Evolutionary conservation across 2,113 vertebrate species (phyloP).

Genomic region (Malurus alboscapulatus): DNA sequence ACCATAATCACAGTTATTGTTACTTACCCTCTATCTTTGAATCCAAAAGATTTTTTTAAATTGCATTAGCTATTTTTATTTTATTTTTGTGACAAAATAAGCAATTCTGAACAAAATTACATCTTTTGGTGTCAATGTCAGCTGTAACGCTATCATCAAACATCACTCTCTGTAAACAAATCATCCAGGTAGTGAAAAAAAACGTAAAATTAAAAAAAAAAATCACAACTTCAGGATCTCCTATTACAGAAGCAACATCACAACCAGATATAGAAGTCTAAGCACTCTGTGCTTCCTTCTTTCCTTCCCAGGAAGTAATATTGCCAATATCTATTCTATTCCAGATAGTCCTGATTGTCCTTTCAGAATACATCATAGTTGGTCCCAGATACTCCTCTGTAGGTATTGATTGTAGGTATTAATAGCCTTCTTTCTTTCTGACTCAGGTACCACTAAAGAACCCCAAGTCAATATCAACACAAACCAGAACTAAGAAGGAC

Average conservation of each 20-base stretch:
- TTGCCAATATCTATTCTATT: background rate
- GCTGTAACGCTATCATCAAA: background rate
- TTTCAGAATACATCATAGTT: background rate
- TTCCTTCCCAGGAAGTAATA: background rate
- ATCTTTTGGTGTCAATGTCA: background rate
- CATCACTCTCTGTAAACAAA: background rate
- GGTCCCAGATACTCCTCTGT: background rate
- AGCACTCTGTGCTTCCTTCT: background rate
- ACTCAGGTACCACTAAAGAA: background rate
- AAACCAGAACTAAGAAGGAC: background rate
- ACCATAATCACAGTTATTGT: conserved; percentile 21
- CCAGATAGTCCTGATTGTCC: background rate
- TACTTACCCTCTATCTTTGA: background rate
- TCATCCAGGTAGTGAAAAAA: background rate
- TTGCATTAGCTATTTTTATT: background rate
- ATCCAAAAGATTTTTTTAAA: background rate
- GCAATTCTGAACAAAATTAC: background rate
- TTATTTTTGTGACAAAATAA: conserved; percentile 24
- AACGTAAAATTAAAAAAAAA: background rate
- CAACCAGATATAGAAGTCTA: background rate
- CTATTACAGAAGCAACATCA: background rate
- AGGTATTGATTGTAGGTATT: background rate
- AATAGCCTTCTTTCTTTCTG: background rate
- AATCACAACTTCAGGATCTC: background rate
- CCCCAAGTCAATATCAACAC: background rate